Base-by-base conservation (phyloP, 2,113 vertebrate genomes). In the Rhabdomys dilectus region DNA sequence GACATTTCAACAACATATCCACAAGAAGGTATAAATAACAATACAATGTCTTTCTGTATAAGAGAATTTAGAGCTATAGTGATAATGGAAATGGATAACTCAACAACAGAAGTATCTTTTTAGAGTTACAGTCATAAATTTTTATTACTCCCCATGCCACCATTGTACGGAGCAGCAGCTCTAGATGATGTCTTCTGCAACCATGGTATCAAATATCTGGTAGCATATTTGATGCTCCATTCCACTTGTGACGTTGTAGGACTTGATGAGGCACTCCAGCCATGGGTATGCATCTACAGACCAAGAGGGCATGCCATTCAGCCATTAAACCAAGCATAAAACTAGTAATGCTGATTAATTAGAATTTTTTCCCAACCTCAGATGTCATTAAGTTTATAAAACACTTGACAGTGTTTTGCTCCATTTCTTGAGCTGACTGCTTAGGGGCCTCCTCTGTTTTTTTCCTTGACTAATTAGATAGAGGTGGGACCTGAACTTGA, bases 261-360 rank as follows among this genome's bases (percentile, higher is more conserved):
- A 98, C 36, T 80, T 98, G 97, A 99, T 98, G 97, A 99, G 99
- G 93, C 99, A 98, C 84, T 99, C 99, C 92, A 99, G 96, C 99
- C 99, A 99, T 0, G 99, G 99, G 34, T 98, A 98, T 42, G 98
- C 96, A 97, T 96, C 99, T 99, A 98, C 0, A 97, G 98, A 39
- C 76, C 95, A 98, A 96, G 51, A 10, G 34, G 98, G 13, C 94
- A 96, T 58, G 85, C 0, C 45, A 72, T 5, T 97, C 96, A 87
- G 89, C 13, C 68, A 94, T 2, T 94, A 73, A 93, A 73, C 7
- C n/a, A 88, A 94, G 84, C 22, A 91, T 17, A 36, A 13, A 91
- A 66, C 26, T 51, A 19, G 48, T n/a, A 94, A 90, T 15, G 4
- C 7, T 88, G 36, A 73, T 24, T 13, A 88, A 78, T 48, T 82